Base-by-base conservation (phyloP, 2,113 vertebrate genomes). In the Odocoileus hemionus region DNA sequence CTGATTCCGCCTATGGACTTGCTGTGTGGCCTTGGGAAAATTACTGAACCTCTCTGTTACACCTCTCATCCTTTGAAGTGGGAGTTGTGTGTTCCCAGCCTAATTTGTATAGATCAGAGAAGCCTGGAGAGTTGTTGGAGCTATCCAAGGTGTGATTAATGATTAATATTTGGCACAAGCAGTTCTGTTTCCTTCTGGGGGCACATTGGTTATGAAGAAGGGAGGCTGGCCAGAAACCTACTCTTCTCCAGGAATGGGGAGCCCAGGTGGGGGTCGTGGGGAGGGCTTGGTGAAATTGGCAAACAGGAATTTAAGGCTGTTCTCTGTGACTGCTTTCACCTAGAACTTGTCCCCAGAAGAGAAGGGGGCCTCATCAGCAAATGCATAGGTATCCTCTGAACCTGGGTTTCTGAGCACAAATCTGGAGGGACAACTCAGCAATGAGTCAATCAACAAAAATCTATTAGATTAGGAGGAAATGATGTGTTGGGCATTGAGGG, bases 381-480 rank as follows among this genome's bases (percentile, higher is more conserved):
- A 30, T 15, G 47, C 36, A 7, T 1, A 67, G 55, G 50, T 7
- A 15, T 17, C n/a, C 8, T 47, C 23, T 61, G 55, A 76, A 33
- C 25, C 64, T 25, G 55, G 58, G 57, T 12, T 36, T 21, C 23
- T 6, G 21, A 58, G 30, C 47, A 43, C 23, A 85, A 6, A 5
- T 15, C 89, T 47, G 86, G 45, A 52, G 57, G 39, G 6, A 92
- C 39, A 91, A 92, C 30, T 84, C 36, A 87, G 70, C 33, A 50
- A n/a, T 45, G 74, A 90, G 86, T 60, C 70, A 83, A 64, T 76
- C 88, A 76, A 86, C 79, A 92, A 58, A 67, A 39, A 86, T 43
- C n/a, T 60, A 9, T 80, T 36, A 91, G 84, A 9, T 80, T 36
- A 91, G 84, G 36, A 89, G 90, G 52, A 39, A 76, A 64, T 17